phyloP scores from a whole-genome alignment of 2,888 invertebrate species.

The Sipha maydis region DNA sequence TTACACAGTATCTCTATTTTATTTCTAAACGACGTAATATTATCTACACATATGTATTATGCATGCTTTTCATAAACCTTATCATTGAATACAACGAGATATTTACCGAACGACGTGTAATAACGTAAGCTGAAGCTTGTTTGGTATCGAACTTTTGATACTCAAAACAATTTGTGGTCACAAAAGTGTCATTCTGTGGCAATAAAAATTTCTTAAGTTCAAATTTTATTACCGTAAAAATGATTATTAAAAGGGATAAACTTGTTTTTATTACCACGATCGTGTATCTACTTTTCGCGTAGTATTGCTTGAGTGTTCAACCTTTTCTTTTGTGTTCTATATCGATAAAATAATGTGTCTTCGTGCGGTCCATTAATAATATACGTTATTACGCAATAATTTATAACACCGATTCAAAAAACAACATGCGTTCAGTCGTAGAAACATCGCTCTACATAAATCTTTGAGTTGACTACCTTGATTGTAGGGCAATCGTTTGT shows the following conservation, averaged over 20 bases:
- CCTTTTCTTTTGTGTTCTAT: not conserved
- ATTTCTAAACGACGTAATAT: too few relatives aligned
- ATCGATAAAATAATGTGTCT: not conserved
- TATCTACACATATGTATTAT: too few relatives aligned
- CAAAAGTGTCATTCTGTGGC: not conserved
- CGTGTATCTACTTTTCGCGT: too few relatives aligned
- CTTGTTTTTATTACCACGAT: not conserved
- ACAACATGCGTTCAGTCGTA: too few relatives aligned
- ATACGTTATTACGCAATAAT: not conserved
- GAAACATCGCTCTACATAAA: too few relatives aligned
- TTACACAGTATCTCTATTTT: too few relatives aligned
- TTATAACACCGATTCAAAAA: not conserved
- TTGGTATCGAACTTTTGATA: not conserved
- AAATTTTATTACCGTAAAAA: not conserved
- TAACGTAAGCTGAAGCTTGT: not conserved
- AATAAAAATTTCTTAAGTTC: not conserved
- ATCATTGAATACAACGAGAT: not conserved
- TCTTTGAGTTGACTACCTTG: too few relatives aligned
- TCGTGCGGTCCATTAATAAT: not conserved
- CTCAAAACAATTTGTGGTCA: not conserved
- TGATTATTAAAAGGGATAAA: not conserved
- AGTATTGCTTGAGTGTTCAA: not conserved
- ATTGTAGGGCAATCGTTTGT: too few relatives aligned
- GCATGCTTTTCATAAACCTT: not conserved
- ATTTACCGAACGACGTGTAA: not conserved